phyloP scores from a whole-genome alignment of 1,140 invertebrate genomes.

The Drosophila auraria region DNA sequence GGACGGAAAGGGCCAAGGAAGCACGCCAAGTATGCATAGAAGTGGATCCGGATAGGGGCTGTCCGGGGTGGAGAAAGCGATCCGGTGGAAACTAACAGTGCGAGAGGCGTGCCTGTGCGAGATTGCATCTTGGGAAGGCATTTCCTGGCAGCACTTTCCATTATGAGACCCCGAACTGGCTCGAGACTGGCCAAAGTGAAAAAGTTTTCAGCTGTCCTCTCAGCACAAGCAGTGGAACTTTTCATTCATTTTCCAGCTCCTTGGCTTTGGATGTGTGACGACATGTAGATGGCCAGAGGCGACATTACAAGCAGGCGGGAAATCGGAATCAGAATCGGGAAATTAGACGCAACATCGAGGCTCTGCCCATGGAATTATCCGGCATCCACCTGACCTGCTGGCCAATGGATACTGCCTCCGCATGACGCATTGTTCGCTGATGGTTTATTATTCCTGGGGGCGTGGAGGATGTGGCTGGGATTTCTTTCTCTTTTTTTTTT shows the following conservation, averaged over 20 bases:
- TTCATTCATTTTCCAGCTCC: constrained; percentile 23
- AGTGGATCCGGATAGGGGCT: background rate
- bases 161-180: constrained; percentile 12
- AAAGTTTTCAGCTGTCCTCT: constrained; percentile 30
- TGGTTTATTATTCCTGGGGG: constrained; percentile 34
- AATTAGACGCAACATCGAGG: constrained; percentile 49
- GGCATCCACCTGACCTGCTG: constrained; percentile 16
- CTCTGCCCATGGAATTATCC: constrained; percentile 59
- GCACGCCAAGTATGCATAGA: constrained; percentile 35
- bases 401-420: constrained; percentile 3
- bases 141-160: constrained; percentile 36
- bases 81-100: background rate
- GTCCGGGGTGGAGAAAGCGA: background rate
- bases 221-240: constrained; percentile 21
- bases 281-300: constrained; percentile 1
- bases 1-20: constrained; percentile 28
- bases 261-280: constrained; percentile 29
- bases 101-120: constrained; percentile 24
- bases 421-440: constrained; percentile 60
- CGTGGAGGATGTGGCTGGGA: background rate
- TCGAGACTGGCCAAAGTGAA: constrained; percentile 45
- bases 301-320: constrained; percentile 15
- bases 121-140: constrained; percentile 44
- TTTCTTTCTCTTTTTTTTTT: constrained; percentile 18
- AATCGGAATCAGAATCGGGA: constrained; percentile 25